Conservation (phyloP, 2,888 invertebrate species). For the Netelia fuscicornis region DNA sequence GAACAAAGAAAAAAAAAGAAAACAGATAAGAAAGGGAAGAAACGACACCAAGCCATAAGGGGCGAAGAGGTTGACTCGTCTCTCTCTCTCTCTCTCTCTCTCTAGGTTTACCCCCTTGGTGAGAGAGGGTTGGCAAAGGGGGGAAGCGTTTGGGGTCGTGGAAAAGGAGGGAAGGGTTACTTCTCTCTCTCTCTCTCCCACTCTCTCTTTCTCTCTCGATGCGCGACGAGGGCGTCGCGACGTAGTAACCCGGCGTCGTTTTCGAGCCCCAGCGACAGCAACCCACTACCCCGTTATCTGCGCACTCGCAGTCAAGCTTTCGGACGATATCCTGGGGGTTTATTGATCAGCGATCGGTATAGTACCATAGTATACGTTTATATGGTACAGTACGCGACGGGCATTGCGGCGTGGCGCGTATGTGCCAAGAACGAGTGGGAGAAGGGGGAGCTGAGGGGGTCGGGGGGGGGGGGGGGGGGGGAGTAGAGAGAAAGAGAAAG, state of each 20-base stretch:
- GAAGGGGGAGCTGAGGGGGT: background rate
- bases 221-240: slow-evolving; percentile 64
- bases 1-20: background rate
- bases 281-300: slow-evolving; percentile 56
- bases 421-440: slow-evolving; percentile 1
- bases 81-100: too few relatives aligned
- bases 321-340: slow-evolving; percentile 73
- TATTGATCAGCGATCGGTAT: slow-evolving; percentile 78
- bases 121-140: too few relatives aligned
- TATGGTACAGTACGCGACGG: background rate
- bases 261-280: slow-evolving; percentile 69
- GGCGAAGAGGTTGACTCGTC: background rate
- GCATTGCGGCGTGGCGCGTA: slow-evolving; percentile 16
- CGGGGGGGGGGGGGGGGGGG: too few relatives aligned
- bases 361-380: slow-evolving; percentile 53
- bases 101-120: slow-evolving; percentile 23
- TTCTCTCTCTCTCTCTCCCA: too few relatives aligned
- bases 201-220: background rate
- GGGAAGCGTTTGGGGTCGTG: background rate
- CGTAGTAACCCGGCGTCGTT: slow-evolving; percentile 55
- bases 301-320: slow-evolving; percentile 70
- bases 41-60: background rate
- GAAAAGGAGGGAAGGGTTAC: background rate
- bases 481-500: too few relatives aligned
- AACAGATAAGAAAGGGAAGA: background rate